Evolutionary conservation across 2,888 invertebrate species (phyloP), one percentile per base, ranked within the genome.

Genomic region (Melanostoma mellinum): DNA sequence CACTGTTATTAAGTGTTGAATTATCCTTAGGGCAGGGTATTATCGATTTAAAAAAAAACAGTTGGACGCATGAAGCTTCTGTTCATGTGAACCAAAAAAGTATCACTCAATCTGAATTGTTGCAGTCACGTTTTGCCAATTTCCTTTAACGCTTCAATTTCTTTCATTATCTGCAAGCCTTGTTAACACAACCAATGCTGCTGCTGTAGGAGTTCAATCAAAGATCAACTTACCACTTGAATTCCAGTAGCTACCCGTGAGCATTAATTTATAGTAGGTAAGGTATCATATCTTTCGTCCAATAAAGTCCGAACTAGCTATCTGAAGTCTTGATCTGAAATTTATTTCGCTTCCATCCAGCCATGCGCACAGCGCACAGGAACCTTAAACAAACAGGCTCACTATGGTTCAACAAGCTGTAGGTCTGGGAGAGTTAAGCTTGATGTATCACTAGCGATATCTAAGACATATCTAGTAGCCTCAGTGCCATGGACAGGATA

Each of bases 281-380:
- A 48, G 35, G 20, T 46, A 35, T 50, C 38, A 63, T 63, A 63
- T 63, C 63, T 63, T 50, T 63, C 50, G 50, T 63, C 20, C 30
- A 50, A 63, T 36, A 63, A 50, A 38, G 38, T 32, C 50, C 8
- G 9, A 3, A 50, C 38, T 63, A 63, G 40, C 38, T 63, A 63
- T 63, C 63, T 38, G 30, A n/a, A 32, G 6, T 38, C 38, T n/a
- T 8, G 63, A 50, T 63, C 63, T 38, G n/a, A 38, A 50, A n/a
- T 50, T 38, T 36, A 50, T 63, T 63, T 38, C 9, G 4, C 33
- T 53, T 35, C 32, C 50, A 50, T 53, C 6, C 50, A 50, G 9
- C 44, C 46, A 58, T 58, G 40, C n/a, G n/a, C 40, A 32, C 30
- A 6, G n/a, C 4, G 30, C 0, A 52, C 8, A 20, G 20, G 6